A percentile compares a stretch with the other conserved stretches of the same genome.
Conservation (phyloP, 2,888 invertebrate species). For the Thelaira solivaga region DNA sequence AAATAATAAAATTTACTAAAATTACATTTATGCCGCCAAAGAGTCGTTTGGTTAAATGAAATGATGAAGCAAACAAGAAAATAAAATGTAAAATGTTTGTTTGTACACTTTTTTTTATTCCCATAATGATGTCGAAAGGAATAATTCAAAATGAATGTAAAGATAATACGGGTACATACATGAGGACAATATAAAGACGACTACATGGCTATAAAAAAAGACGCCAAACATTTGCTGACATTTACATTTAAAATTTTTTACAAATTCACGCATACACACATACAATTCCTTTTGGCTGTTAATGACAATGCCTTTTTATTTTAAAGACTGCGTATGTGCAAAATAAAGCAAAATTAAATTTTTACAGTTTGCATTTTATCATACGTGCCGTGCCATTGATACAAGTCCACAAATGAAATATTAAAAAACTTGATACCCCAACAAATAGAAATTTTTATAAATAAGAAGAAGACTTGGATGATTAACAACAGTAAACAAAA, state of each 20-base stretch:
- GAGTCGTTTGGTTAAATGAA: constrained; percentile 15
- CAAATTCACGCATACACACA: neutral
- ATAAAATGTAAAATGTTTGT: constrained; percentile 3
- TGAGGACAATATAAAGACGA: constrained; percentile 10
- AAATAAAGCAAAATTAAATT: too few species aligned
- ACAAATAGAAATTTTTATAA: constrained; percentile 40
- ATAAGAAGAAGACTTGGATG: constrained; percentile 30
- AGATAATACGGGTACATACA: neutral
- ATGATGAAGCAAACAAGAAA: constrained; percentile 19
- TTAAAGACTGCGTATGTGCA: neutral
- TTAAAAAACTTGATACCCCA: constrained; percentile 6
- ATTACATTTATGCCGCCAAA: constrained; percentile 49
- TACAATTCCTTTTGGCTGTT: constrained; percentile 41
- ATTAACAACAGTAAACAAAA: neutral
- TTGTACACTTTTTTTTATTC: neutral
- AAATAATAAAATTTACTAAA: constrained; percentile 41
- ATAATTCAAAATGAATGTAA: constrained; percentile 3
- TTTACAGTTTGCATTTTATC: constrained; percentile 32
- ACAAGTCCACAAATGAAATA: neutral
- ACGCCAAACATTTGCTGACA: constrained; percentile 45
- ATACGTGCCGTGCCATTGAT: constrained; percentile 16
- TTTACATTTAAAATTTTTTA: neutral
- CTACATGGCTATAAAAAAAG: constrained; percentile 28
- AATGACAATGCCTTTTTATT: constrained; percentile 36
- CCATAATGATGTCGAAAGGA: neutral